These are phyloP conservation scores for Guaruba guarouba DNA, from an alignment of 2,113 vertebrate genomes.

Conservation along the genomic window DNA sequence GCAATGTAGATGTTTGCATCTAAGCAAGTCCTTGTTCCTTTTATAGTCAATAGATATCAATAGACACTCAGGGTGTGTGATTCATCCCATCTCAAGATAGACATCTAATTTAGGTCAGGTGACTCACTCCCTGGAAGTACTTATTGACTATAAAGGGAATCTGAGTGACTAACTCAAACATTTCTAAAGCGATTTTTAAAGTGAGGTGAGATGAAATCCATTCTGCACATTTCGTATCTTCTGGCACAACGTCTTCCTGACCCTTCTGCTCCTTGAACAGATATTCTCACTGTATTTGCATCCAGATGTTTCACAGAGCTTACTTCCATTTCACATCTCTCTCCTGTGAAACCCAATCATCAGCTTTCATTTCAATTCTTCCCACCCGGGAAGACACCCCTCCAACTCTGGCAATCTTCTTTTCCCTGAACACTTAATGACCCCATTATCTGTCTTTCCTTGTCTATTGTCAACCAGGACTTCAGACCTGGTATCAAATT, in stretches of 20 bases:
- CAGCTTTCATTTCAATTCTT: not conserved
- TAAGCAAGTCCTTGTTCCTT: slow-evolving; percentile 50
- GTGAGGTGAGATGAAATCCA: not conserved
- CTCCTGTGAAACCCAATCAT: not conserved
- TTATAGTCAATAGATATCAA: slow-evolving; percentile 70
- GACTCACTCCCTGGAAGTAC: slow-evolving; percentile 63
- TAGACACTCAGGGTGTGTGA: slow-evolving; percentile 57
- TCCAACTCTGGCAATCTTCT: not conserved
- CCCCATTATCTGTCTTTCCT: not conserved
- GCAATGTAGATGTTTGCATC: slow-evolving; percentile 14
- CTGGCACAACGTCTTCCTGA: not conserved
- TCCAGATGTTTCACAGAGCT: not conserved
- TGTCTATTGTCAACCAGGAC: not conserved
- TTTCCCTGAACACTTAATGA: not conserved
- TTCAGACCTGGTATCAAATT: not conserved
- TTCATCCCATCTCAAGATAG: slow-evolving; percentile 68
- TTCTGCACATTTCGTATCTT: not conserved
- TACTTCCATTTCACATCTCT: not conserved
- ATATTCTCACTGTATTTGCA: not conserved
- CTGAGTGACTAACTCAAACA: slow-evolving; percentile 29
- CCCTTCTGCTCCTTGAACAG: not conserved
- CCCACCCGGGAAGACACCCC: not conserved
- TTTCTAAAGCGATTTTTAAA: not conserved
- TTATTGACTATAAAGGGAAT: slow-evolving; percentile 58
- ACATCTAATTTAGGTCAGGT: slow-evolving; percentile 59